These are phyloP conservation scores for Chaenocephalus aceratus DNA, from an alignment of 2,113 vertebrate genomes.

Conservation along the genomic window DNA sequence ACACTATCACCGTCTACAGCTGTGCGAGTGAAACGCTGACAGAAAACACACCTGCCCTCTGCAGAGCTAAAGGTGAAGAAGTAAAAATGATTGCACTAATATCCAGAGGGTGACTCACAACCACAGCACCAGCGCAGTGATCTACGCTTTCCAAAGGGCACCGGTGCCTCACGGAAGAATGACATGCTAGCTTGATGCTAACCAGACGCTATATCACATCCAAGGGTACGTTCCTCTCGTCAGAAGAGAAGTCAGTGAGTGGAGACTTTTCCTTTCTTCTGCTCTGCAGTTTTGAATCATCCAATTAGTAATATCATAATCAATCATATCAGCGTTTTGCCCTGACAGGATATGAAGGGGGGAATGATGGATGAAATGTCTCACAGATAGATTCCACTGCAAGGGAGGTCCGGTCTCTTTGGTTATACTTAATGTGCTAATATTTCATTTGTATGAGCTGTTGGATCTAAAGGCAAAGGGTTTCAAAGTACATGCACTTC, in stretches of 20 bases:
- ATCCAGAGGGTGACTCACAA: conserved; percentile 39
- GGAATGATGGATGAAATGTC: conserved; percentile 70
- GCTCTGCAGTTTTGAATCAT: conserved; percentile 59
- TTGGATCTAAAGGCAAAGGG: background rate
- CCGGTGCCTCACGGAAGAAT: background rate
- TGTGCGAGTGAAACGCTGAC: conserved; percentile 52
- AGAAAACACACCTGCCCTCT: conserved; percentile 44
- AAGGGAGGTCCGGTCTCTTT: conserved; percentile 37
- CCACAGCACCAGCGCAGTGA: conserved; percentile 37
- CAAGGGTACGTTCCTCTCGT: conserved; percentile 59
- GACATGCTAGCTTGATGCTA: conserved; percentile 53
- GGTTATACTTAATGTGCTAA: conserved; percentile 30
- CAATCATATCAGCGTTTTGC: conserved; percentile 71
- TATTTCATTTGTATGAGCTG: conserved; percentile 18
- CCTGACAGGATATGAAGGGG: conserved; percentile 57
- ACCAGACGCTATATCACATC: conserved; percentile 54
- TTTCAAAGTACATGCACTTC: conserved; percentile 10
- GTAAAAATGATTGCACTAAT: conserved; percentile 18
- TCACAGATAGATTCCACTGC: conserved; percentile 52
- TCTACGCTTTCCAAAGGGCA: conserved; percentile 50
- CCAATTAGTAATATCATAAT: conserved; percentile 69
- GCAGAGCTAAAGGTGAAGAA: conserved; percentile 29
- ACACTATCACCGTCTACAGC: conserved; percentile 75
- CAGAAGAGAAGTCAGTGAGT: conserved; percentile 37
- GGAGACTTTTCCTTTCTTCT: conserved; percentile 18